A percentile compares a stretch with the other conserved stretches of the same genome.
phyloP scores from a whole-genome alignment of 2,797 vertebrate species.

The Xenentodon cancila region DNA sequence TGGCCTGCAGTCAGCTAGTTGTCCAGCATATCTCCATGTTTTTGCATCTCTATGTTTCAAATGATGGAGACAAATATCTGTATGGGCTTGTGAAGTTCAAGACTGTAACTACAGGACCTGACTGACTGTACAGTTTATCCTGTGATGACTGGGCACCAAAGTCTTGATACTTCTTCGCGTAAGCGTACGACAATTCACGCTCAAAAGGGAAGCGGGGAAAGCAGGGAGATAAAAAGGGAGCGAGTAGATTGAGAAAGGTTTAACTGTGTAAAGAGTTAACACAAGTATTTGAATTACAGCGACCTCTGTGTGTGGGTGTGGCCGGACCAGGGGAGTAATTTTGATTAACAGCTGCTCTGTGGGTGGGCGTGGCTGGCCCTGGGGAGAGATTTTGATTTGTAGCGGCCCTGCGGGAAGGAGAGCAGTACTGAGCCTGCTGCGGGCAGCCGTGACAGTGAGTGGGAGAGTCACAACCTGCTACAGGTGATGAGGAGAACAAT shows the following conservation, averaged over 20 bases:
- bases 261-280: slow-evolving; percentile 74
- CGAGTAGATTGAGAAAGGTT: slow-evolving; percentile 24
- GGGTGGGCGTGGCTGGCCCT: slow-evolving; percentile 70
- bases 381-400: slow-evolving; percentile 74
- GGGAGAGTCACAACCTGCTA: slow-evolving; percentile 69
- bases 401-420: slow-evolving; percentile 67
- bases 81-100: not conserved
- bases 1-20: slow-evolving; percentile 1
- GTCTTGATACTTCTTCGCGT: slow-evolving; percentile 12
- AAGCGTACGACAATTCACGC: slow-evolving; percentile 7
- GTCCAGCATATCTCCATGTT: not conserved
- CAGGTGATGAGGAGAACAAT: slow-evolving; percentile 69
- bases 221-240: not conserved
- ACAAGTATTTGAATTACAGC: slow-evolving; percentile 66
- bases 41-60: slow-evolving; percentile 15
- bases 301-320: slow-evolving; percentile 74
- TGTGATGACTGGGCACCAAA: slow-evolving; percentile 8
- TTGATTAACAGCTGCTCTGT: slow-evolving; percentile 69
- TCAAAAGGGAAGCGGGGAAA: slow-evolving; percentile 8
- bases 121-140: slow-evolving; percentile 14
- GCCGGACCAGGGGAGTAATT: slow-evolving; percentile 69
- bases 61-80: slow-evolving; percentile 4
- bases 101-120: slow-evolving; percentile 3
- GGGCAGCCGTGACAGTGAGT: slow-evolving; percentile 69
- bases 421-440: slow-evolving; percentile 68